Evolutionary conservation across 2,113 vertebrate genomes (phyloP).

Genomic region (Dasypus novemcinctus): DNA sequence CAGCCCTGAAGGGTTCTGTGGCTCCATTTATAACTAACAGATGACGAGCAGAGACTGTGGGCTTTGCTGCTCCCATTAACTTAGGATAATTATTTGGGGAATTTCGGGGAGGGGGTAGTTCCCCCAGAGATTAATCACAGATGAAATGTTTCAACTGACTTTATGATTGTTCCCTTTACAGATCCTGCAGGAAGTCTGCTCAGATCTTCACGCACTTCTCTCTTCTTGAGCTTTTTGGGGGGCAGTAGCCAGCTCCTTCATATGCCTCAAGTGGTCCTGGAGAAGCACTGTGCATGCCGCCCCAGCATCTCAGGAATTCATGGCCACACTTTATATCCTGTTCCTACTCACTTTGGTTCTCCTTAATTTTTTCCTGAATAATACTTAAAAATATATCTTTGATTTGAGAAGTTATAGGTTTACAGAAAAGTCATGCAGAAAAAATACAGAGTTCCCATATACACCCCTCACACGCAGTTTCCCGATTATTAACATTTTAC

Average conservation of each 20-base stretch:
- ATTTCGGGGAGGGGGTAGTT: not conserved
- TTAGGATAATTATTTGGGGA: slow-evolving; percentile 46
- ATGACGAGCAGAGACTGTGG: not conserved
- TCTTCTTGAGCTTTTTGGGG: not conserved
- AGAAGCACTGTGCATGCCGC: not conserved
- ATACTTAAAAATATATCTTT: too few species aligned
- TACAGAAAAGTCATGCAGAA: too few species aligned
- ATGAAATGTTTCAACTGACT: slow-evolving; percentile 25
- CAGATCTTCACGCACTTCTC: not conserved
- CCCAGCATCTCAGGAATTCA: not conserved
- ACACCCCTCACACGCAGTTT: too few species aligned
- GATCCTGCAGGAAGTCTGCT: not conserved
- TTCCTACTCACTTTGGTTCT: not conserved
- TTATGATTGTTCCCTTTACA: not conserved
- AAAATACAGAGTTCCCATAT: too few species aligned
- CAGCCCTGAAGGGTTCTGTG: not conserved
- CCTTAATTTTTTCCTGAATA: not conserved
- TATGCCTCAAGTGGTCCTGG: not conserved
- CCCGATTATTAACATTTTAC: too few species aligned
- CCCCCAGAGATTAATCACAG: slow-evolving; percentile 43
- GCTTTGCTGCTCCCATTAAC: slow-evolving; percentile 17
- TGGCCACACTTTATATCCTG: not conserved
- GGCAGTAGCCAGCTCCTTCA: fast-evolving
- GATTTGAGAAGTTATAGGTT: too few species aligned
- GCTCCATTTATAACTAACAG: slow-evolving; percentile 54